phyloP scores from a whole-genome alignment of 2,888 invertebrate species.

The Arrhopalites spinosus region DNA sequence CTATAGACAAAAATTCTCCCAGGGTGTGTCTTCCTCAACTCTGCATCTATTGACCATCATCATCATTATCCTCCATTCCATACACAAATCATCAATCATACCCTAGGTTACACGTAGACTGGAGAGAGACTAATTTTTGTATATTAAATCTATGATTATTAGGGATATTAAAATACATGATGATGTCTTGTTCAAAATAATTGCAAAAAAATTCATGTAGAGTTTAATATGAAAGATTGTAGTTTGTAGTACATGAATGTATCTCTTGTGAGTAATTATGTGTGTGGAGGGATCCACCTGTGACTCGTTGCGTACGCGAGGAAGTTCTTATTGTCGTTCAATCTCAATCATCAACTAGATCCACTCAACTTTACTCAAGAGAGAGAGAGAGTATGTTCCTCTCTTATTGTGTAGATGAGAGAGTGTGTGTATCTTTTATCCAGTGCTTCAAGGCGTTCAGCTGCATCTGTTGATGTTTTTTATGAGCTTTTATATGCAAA shows the following conservation, averaged over 20 bases:
- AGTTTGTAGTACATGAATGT: too few species aligned
- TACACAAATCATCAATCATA: too few species aligned
- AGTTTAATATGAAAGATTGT: too few species aligned
- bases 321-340: not conserved
- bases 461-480: conserved; percentile 46
- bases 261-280: not conserved
- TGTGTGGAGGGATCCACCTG: not conserved
- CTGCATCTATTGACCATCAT: conserved; percentile 13
- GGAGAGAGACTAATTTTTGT: too few species aligned
- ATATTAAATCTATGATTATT: too few species aligned
- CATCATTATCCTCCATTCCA: conserved; percentile 5
- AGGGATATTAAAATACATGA: too few species aligned
- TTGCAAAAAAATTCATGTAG: too few species aligned
- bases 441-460: conserved; percentile 34
- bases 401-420: not conserved
- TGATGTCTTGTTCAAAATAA: too few species aligned
- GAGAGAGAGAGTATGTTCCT: too few species aligned
- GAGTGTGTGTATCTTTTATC: conserved; percentile 8
- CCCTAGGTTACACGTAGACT: too few species aligned
- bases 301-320: not conserved
- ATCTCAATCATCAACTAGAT: conserved; percentile 11
- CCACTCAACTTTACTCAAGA: not conserved
- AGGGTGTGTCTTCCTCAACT: conserved; percentile 30
- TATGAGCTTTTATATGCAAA: conserved; percentile 46
- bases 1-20: conserved; percentile 1